These are phyloP conservation scores for Callocephalon fimbriatum DNA, from an alignment of 2,113 vertebrate genomes.

Conservation along the genomic window DNA sequence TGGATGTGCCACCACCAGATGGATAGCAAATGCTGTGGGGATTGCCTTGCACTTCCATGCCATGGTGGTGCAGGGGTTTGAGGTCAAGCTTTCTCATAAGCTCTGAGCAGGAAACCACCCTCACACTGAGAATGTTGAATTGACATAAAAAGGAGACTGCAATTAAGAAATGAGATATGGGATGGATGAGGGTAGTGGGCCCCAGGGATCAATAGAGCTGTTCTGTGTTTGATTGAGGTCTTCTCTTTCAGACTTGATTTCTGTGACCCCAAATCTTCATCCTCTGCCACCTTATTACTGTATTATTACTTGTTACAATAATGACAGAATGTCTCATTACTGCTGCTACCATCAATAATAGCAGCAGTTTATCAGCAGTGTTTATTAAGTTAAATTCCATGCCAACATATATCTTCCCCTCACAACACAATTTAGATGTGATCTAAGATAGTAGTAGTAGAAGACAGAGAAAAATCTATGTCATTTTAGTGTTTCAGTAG, in stretches of 20 bases:
- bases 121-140: not conserved
- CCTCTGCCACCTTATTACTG: slow-evolving; percentile 23
- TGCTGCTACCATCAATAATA: slow-evolving; percentile 1
- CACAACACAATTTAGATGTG: not conserved
- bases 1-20: not conserved
- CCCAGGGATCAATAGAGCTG: slow-evolving; percentile 21
- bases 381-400: slow-evolving; percentile 46
- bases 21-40: accelerated
- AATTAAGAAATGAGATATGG: slow-evolving; percentile 10
- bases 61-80: not conserved
- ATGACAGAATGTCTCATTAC: slow-evolving; percentile 37
- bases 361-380: slow-evolving; percentile 6
- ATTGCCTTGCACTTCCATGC: not conserved
- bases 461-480: not conserved
- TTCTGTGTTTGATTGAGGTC: slow-evolving; percentile 49
- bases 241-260: slow-evolving; percentile 3
- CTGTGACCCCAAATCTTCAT: slow-evolving; percentile 34
- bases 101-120: not conserved
- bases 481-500: not conserved
- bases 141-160: accelerated
- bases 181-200: not conserved
- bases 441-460: not conserved
- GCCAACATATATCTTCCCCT: not conserved
- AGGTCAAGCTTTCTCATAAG: not conserved
- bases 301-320: slow-evolving; percentile 29